Evolutionary conservation across 2,113 vertebrate genomes (phyloP).

Genomic region (Myotis brandtii): DNA sequence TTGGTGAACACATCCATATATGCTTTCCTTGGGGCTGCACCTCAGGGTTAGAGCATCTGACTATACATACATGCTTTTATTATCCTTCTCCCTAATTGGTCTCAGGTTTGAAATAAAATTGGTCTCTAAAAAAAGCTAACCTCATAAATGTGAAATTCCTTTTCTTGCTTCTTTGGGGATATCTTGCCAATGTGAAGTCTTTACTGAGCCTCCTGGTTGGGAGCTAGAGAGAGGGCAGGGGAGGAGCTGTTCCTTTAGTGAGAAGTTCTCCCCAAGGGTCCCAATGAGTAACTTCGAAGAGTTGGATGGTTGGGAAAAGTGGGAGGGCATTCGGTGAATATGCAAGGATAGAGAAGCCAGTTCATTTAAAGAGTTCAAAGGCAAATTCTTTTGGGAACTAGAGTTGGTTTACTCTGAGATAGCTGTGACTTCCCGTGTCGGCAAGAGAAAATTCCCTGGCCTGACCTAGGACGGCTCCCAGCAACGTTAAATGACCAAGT

Average conservation of each 20-base stretch:
- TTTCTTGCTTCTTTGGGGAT: conserved; percentile 57
- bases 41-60: neutral
- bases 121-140: conserved; percentile 66
- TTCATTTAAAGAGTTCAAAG: conserved; percentile 63
- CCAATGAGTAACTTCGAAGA: neutral
- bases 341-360: neutral
- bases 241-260: neutral
- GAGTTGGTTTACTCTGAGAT: conserved; percentile 45
- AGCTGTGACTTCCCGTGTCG: conserved; percentile 75
- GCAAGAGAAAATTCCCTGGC: conserved; percentile 39
- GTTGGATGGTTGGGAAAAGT: neutral
- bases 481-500: conserved; percentile 37
- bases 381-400: conserved; percentile 59
- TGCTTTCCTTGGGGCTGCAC: neutral
- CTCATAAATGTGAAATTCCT: conserved; percentile 60
- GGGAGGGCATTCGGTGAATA: neutral
- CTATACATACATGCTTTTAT: conserved; percentile 9
- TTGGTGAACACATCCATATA: conserved; percentile 24
- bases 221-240: neutral
- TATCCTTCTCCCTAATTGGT: conserved; percentile 59
- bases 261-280: neutral
- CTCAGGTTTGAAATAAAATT: conserved; percentile 72
- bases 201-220: conserved; percentile 3
- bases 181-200: conserved; percentile 28
- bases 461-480: conserved; percentile 17